These are phyloP conservation scores for Anolis sagrei DNA, from an alignment of 2,113 vertebrate species.

Conservation along the genomic window DNA sequence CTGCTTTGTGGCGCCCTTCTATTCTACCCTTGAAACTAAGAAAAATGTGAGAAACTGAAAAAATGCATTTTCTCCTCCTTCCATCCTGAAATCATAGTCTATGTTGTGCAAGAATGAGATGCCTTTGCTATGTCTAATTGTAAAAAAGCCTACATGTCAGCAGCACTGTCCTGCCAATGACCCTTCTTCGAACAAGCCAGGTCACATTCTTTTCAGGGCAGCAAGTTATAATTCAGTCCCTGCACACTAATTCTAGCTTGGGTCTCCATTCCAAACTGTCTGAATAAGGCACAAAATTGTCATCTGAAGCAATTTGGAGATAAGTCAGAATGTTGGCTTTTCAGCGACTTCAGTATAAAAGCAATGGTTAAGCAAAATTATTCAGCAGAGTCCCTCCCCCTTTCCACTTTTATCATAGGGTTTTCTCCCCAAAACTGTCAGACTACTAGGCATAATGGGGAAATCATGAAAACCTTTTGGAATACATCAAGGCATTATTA, in stretches of 20 bases:
- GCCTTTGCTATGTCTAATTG: not conserved
- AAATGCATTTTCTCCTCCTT: not conserved
- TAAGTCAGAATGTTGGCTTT: not conserved
- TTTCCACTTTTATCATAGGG: not conserved
- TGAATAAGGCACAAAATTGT: slow-evolving; percentile 30
- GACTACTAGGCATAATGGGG: not conserved
- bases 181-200: slow-evolving; percentile 47
- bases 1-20: not conserved
- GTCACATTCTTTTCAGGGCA: slow-evolving; percentile 39
- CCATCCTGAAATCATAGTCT: not conserved
- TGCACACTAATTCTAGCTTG: slow-evolving; percentile 29
- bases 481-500: not conserved
- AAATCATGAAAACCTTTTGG: not conserved
- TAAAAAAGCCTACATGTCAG: slow-evolving; percentile 17
- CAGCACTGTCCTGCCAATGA: not conserved
- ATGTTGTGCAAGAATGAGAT: slow-evolving; percentile 26
- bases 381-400: not conserved
- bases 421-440: not conserved
- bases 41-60: accelerated
- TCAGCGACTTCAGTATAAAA: not conserved
- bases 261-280: slow-evolving; percentile 6
- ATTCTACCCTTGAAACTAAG: slow-evolving; percentile 7
- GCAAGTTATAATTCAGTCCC: slow-evolving; percentile 51
- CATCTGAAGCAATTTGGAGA: slow-evolving; percentile 3
- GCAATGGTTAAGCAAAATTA: slow-evolving; percentile 1